Percentiles rank a stretch among this genome's conserved stretches.
phyloP scores from a whole-genome alignment of 2,888 invertebrate species.

The Amblyteles armatorius region DNA sequence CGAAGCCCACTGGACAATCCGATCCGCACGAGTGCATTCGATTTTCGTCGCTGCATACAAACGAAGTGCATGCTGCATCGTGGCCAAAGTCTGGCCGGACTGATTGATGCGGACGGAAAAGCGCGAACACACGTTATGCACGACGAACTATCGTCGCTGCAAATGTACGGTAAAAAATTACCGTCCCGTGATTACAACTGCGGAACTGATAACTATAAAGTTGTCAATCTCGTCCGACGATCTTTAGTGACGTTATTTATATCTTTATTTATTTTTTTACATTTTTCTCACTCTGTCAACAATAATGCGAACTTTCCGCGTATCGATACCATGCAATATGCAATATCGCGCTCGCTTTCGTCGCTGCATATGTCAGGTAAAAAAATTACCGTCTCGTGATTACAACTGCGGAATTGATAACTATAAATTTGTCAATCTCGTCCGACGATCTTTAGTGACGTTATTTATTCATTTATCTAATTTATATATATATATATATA shows the following conservation, averaged over 20 bases:
- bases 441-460: neutral
- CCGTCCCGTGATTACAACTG: neutral
- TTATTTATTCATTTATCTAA: neutral
- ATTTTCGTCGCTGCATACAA: slow-evolving; percentile 59
- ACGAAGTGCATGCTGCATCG: slow-evolving; percentile 42
- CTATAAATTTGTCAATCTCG: neutral
- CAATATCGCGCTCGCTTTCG: neutral
- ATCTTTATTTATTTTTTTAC: neutral
- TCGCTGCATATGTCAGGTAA: neutral
- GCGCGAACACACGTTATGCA: slow-evolving; percentile 6
- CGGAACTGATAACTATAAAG: neutral
- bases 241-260: neutral
- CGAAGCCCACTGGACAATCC: slow-evolving; percentile 35
- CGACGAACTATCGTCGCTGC: neutral
- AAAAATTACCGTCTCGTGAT: neutral
- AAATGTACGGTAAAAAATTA: neutral
- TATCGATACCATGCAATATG: neutral
- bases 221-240: neutral
- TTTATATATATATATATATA: neutral
- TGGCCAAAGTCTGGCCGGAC: slow-evolving; percentile 1
- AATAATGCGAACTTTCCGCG: neutral
- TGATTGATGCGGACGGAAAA: slow-evolving; percentile 39
- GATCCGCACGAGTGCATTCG: slow-evolving; percentile 50
- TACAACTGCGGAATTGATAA: neutral
- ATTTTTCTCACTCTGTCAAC: neutral